Base-by-base conservation (phyloP, 2,113 vertebrate genomes). In the Oncorhynchus keta region DNA sequence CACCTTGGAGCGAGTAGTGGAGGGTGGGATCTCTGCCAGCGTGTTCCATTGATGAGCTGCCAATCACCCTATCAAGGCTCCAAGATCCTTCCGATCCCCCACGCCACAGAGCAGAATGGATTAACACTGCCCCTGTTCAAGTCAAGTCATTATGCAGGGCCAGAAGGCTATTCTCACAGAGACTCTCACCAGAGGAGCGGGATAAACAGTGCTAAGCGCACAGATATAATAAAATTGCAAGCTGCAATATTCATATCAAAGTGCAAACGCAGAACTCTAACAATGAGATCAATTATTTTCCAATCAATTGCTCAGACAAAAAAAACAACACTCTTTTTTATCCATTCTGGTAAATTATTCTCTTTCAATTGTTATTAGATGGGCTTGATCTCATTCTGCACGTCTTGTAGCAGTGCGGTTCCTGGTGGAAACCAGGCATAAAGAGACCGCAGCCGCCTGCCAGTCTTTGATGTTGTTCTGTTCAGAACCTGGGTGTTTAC, bases 1-100 rank as follows among this genome's bases (percentile, higher is more conserved):
- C 72, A 70, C 78, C 79, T 79, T 76, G 61, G 67, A 8, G 28
- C 13, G 74, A 85, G 74, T 70, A 70, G 78, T 78, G 32, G 32
- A 35, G 32, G 32, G 5, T 35, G 66, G 39, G 69, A 65, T 68
- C 73, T 39, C 70, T 22, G 72, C 32, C 59, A 68, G 67, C 69
- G 72, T 48, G 32, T 66, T 72, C 16, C 11, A 45, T 68, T 78
- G 76, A 81, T 70, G 65, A 71, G 32, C 81, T 79, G 73, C 48
- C 16, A 80, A 69, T 86, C 77, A 73, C 18, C 74, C 70, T 49
- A 35, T 49, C 16, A 22, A 45, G 16, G 49, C 26, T 13, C 70
- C 28, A 49, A 45, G 39, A 11, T 45, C 22, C 22, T 22, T 30
- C 26, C 49, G 9, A 45, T 11, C 59, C 61, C 9, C 67, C 49